Evolutionary conservation across 2,797 vertebrate species (phyloP).

Genomic region (Arctocebus calabarensis): DNA sequence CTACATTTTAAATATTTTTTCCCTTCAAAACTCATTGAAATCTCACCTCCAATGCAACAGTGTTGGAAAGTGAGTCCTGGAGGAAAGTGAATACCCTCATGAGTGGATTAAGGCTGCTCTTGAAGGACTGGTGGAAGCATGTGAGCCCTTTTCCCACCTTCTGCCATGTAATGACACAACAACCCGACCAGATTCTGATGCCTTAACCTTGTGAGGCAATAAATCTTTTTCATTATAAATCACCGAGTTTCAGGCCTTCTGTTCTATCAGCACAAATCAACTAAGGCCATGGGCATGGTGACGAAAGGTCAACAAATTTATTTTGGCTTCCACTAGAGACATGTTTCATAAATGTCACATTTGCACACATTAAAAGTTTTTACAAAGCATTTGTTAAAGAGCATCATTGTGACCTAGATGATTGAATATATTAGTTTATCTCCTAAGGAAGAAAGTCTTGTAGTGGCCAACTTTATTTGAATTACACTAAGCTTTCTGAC

Average conservation of each 20-base stretch:
- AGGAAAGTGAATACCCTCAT: background rate
- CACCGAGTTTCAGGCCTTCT: background rate
- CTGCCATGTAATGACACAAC: background rate
- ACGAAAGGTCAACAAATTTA: conserved; percentile 74
- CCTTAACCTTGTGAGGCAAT: background rate
- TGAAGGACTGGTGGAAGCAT: too few species aligned
- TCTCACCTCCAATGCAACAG: background rate
- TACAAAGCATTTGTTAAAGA: conserved; percentile 39
- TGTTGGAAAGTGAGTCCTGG: background rate
- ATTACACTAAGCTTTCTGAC: background rate
- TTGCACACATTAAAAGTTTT: conserved; percentile 79
- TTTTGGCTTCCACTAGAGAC: conserved; percentile 73
- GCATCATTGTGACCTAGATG: background rate
- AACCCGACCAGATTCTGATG: background rate
- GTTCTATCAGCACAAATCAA: background rate
- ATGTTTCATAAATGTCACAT: conserved; percentile 78
- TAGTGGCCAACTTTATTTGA: conserved; percentile 1
- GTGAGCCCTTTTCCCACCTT: background rate
- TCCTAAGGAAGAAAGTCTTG: background rate
- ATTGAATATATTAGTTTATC: background rate
- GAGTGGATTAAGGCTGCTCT: background rate
- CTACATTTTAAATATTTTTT: background rate
- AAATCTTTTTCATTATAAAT: background rate
- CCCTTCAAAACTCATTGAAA: background rate
- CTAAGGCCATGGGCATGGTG: conserved; percentile 37